Evolutionary conservation across 2,888 invertebrate genomes (phyloP), one percentile per base, ranked within the genome.

Genomic region (Brachypalpus laphriformis): DNA sequence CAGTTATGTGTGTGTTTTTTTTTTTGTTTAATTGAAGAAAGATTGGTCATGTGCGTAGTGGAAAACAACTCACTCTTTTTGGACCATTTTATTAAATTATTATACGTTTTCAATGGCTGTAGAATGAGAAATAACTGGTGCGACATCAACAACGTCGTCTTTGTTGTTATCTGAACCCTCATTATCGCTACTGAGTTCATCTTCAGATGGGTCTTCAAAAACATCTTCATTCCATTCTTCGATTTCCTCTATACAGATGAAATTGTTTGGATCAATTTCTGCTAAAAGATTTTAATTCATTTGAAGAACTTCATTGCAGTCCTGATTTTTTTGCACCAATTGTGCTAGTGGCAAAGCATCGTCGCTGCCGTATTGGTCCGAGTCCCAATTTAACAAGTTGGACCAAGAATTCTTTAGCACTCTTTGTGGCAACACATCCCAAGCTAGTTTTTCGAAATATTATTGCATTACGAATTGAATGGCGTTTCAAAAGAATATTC

Each of bases 391-490:
- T 34, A 56, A 49, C 57, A 82, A 57, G 9, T 76, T 76, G 20
- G 70, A 76, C 57, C 82, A 75, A 65, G 70, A 70, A 18, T 72
- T 78, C 7, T 74, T 74, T 16, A 85, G 9, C 40, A 65, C 80
- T 40, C 3, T 56, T 42, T 80, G 66, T 28, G 72, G 42, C 61
- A 81, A 31, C 11, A 25, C 20, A 57, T 37, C 57, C 57, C 57
- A 77, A 37, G 72, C 54, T 76, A 82, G 63, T 25, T 56, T 63
- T 68, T 37, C 77, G 51, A 37, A 77, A 82, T 54, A 65, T 61
- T 66, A 76, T 72, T 71, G 81, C 81, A 77, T 70, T 25, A n/a
- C 61, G 47, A 22, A 85, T 80, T 63, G 80, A 77, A 74, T 61
- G 37, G 42, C 14, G 54, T 76, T 87, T 72, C 37, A 78, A 81